phyloP scores from a whole-genome alignment of 2,113 vertebrate genomes.

The Pungitius pungitius region DNA sequence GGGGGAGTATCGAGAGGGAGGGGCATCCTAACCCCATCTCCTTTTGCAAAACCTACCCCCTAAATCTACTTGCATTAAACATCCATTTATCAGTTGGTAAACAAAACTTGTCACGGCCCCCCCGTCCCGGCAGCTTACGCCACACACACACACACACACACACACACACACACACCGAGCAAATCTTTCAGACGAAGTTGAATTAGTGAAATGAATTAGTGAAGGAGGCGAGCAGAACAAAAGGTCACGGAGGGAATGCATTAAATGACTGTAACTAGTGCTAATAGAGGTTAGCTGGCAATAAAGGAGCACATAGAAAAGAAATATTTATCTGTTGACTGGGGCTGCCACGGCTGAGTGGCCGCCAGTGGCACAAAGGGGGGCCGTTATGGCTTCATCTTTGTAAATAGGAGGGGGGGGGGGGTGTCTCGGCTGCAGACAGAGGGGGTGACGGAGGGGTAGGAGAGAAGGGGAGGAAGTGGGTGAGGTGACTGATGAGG shows the following conservation, averaged over 20 bases:
- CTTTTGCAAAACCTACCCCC: conserved; percentile 46
- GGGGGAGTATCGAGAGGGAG: neutral
- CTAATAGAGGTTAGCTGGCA: conserved; percentile 75
- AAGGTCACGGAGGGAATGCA: conserved; percentile 76
- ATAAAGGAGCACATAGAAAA: conserved; percentile 73
- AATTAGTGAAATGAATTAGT: conserved; percentile 64
- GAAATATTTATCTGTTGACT: conserved; percentile 77
- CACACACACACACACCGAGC: conserved; percentile 37
- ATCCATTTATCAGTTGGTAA: conserved; percentile 78
- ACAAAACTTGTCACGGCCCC: conserved; percentile 69
- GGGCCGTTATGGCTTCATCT: conserved; percentile 81
- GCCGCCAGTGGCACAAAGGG: conserved; percentile 77
- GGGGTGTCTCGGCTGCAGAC: conserved; percentile 56
- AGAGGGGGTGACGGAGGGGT: conserved; percentile 34
- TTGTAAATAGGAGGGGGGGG: conserved; percentile 74
- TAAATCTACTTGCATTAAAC: conserved; percentile 76
- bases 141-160: conserved; percentile 41
- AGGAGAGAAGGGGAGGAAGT: conserved; percentile 60
- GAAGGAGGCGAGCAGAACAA: conserved; percentile 68
- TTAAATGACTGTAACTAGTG: conserved; percentile 76
- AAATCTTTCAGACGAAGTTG: conserved; percentile 57
- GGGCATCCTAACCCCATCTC: conserved; percentile 26
- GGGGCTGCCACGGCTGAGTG: conserved; percentile 68
- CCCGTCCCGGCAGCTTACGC: conserved; percentile 40
- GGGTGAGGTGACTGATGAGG: conserved; percentile 70